phyloP scores from a whole-genome alignment of 2,113 vertebrate species.

The Dissostichus mawsoni region DNA sequence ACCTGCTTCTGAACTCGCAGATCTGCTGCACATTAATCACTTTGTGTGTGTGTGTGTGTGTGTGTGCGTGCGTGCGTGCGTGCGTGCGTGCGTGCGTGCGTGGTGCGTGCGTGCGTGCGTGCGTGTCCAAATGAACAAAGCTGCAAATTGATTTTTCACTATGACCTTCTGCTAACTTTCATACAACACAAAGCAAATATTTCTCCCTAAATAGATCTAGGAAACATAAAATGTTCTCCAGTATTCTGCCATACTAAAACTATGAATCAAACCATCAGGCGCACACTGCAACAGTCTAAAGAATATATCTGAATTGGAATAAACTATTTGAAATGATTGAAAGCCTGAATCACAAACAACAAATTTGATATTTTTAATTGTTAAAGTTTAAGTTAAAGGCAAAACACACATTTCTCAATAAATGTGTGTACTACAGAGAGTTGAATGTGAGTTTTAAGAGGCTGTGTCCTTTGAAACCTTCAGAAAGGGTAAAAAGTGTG shows the following conservation, averaged over 20 bases:
- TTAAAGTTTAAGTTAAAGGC: not conserved
- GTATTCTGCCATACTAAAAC: not conserved
- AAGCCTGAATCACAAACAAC: not conserved
- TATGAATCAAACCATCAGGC: not conserved
- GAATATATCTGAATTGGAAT: not conserved
- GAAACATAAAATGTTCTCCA: not conserved
- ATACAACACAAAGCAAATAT: not conserved
- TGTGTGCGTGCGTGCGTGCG: too few relatives aligned
- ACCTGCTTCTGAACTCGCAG: too few relatives aligned
- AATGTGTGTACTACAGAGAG: not conserved
- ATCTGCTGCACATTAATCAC: too few relatives aligned
- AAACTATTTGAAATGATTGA: not conserved
- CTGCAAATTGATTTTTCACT: not conserved
- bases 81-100: not conserved
- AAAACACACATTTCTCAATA: not conserved
- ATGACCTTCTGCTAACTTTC: not conserved
- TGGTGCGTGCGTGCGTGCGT: not conserved
- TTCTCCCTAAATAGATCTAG: not conserved
- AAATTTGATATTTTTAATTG: not conserved
- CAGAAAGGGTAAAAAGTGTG: slow-evolving; percentile 7
- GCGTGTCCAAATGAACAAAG: not conserved
- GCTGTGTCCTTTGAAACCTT: not conserved
- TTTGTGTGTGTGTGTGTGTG: not conserved
- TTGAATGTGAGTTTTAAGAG: not conserved
- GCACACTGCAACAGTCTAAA: not conserved